Conservation (phyloP, 2,888 invertebrate species). For the Anthoptus insignis region DNA sequence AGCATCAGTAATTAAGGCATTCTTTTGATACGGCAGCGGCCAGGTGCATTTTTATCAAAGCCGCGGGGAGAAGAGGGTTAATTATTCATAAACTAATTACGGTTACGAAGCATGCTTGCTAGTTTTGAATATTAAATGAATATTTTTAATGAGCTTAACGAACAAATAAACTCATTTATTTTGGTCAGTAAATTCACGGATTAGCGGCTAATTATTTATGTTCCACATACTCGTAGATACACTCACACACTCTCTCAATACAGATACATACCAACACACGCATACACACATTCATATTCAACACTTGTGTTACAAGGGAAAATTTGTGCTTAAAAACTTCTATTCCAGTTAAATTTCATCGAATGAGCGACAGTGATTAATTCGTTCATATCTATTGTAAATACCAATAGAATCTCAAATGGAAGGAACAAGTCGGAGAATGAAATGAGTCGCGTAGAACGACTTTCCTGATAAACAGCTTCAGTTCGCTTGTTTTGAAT, state of each 20-base stretch:
- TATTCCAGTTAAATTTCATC: too few species aligned
- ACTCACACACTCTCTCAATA: too few species aligned
- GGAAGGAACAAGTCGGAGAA: conserved; percentile 3
- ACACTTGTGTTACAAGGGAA: too few species aligned
- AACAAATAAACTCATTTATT: too few species aligned
- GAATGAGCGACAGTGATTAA: background rate
- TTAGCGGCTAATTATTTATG: too few species aligned
- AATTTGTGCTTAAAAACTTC: too few species aligned
- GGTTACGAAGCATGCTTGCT: background rate
- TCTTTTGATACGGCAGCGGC: background rate
- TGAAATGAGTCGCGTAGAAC: conserved; percentile 17
- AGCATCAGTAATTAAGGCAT: conserved; percentile 1
- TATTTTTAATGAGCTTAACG: background rate
- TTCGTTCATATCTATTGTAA: background rate
- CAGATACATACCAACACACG: too few species aligned
- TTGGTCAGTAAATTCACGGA: too few species aligned
- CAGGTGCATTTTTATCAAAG: conserved; percentile 11
- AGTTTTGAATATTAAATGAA: background rate
- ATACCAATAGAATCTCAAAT: conserved; percentile 6
- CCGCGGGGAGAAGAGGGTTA: background rate
- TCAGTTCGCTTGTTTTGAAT: conserved; percentile 12
- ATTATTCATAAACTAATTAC: conserved; percentile 10
- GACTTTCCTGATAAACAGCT: conserved; percentile 9
- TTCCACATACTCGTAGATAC: too few species aligned
- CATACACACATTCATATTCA: too few species aligned